These are phyloP conservation scores for Meloidogyne chitwoodi DNA, from an alignment of 1,140 invertebrate species.

Conservation along the genomic window DNA sequence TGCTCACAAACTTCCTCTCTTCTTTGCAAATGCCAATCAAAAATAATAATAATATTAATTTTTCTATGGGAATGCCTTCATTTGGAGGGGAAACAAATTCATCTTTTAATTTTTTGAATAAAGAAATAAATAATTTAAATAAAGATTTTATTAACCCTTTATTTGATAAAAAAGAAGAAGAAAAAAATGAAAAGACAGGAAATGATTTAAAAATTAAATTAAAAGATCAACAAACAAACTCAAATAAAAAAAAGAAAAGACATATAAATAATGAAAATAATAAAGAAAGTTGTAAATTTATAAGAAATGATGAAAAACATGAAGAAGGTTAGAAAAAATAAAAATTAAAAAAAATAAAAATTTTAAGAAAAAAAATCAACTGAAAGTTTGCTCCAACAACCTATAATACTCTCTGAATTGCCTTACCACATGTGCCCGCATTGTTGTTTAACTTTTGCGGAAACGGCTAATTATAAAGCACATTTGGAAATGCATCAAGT, in stretches of 20 bases:
- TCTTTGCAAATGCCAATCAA: background rate
- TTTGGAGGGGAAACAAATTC: background rate
- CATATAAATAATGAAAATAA: background rate
- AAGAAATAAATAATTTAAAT: background rate
- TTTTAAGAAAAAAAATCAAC: background rate
- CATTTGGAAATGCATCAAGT: conserved; percentile 36
- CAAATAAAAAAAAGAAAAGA: background rate
- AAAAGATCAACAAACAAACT: background rate
- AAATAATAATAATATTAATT: background rate
- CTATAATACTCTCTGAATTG: conserved; percentile 7
- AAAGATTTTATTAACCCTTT: background rate
- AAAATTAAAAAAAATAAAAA: background rate
- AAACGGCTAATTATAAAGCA: conserved; percentile 25
- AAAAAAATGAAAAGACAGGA: background rate
- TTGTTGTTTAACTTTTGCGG: conserved; percentile 49
- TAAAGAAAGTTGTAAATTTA: background rate
- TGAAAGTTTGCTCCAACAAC: background rate
- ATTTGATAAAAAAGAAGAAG: background rate
- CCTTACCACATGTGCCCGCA: conserved; percentile 49
- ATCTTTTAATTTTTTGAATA: background rate
- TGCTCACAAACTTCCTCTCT: background rate
- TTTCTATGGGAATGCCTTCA: background rate
- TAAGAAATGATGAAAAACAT: background rate
- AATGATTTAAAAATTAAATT: background rate
- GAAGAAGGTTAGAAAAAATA: background rate